Conservation (phyloP, 2,888 invertebrate species). For the Tipula lateralis region DNA sequence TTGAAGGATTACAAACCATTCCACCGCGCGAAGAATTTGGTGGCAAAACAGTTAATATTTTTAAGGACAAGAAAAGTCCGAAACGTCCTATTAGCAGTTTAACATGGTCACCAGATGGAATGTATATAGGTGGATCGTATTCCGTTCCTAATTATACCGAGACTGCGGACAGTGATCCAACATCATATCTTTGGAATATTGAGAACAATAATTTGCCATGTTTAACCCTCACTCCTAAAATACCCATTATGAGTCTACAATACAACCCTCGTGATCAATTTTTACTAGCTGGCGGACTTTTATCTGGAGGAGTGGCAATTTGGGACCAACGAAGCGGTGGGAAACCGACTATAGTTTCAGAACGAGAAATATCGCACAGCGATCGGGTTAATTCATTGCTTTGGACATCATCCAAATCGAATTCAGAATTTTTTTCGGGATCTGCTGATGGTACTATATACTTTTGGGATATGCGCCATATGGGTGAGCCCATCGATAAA, state of each 20-base stretch:
- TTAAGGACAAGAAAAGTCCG: constrained; percentile 62
- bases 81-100: constrained; percentile 74
- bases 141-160: constrained; percentile 75
- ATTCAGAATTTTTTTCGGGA: constrained; percentile 90
- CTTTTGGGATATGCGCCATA: constrained; percentile 74
- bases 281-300: constrained; percentile 68
- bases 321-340: too few species aligned
- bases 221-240: constrained; percentile 67
- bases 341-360: too few species aligned
- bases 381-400: constrained; percentile 84
- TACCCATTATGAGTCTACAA: constrained; percentile 74
- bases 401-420: constrained; percentile 92
- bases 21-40: constrained; percentile 66
- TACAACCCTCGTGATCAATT: constrained; percentile 86
- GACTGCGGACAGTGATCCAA: constrained; percentile 57
- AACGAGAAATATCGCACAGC: constrained; percentile 74
- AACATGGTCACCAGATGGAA: constrained; percentile 79
- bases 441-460: constrained; percentile 88
- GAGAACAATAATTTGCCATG: constrained; percentile 86
- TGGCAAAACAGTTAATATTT: constrained; percentile 81
- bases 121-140: constrained; percentile 74
- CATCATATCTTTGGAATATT: constrained; percentile 89
- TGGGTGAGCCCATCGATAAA: constrained; percentile 66
- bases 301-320: constrained; percentile 72
- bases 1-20: constrained; percentile 67